These are phyloP conservation scores for Panonychus citri DNA, from an alignment of 1,140 invertebrate genomes.

Conservation along the genomic window DNA sequence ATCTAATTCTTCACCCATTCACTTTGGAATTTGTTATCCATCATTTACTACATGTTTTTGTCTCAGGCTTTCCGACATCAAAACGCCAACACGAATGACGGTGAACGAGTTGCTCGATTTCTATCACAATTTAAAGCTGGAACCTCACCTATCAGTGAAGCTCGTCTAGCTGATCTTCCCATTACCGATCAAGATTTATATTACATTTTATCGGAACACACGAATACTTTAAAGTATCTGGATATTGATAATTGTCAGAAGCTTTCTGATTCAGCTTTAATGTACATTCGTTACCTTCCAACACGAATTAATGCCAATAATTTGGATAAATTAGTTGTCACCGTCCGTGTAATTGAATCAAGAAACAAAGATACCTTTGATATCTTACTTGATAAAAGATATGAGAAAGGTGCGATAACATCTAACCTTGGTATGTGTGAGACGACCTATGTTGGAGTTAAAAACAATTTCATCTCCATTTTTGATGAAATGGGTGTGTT, in stretches of 20 bases:
- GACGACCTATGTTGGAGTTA: background rate
- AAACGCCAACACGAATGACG: background rate
- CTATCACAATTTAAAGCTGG: slow-evolving; percentile 2
- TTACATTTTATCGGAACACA: slow-evolving; percentile 1
- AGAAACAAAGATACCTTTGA: background rate
- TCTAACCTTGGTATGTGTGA: background rate
- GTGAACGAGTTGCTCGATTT: background rate
- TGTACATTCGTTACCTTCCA: background rate
- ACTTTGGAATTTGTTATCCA: background rate
- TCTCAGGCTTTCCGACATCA: slow-evolving; percentile 1
- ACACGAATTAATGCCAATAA: background rate
- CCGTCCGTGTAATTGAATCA: background rate
- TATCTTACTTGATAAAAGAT: background rate
- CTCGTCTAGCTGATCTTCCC: slow-evolving; percentile 1
- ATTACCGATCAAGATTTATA: slow-evolving; percentile 5
- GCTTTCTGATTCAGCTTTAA: background rate
- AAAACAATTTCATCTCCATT: background rate
- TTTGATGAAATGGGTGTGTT: background rate
- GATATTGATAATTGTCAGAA: slow-evolving; percentile 4
- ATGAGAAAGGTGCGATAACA: background rate
- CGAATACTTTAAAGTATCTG: background rate
- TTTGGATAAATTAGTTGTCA: background rate
- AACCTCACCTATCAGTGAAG: background rate
- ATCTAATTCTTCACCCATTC: background rate
- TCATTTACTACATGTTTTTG: background rate